Percentiles rank a stretch among this genome's conserved stretches.
Evolutionary conservation across 2,888 invertebrate species (phyloP).

Genomic region (Micropterix aruncella): DNA sequence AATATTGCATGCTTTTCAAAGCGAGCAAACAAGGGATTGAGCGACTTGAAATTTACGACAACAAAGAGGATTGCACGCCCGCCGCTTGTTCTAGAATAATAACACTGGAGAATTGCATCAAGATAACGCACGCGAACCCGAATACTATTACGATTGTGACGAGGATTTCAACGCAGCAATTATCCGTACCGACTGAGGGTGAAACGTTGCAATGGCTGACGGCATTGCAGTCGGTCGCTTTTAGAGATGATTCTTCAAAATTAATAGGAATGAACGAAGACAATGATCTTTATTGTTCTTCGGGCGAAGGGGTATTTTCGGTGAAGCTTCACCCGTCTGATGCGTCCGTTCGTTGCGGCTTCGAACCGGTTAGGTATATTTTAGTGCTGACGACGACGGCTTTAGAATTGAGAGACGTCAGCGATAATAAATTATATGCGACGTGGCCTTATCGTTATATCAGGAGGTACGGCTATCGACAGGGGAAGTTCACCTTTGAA

Average conservation of each 20-base stretch:
- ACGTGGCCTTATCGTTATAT: constrained; percentile 80
- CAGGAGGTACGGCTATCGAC: constrained; percentile 71
- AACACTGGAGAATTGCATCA: constrained; percentile 76
- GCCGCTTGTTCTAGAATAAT: constrained; percentile 59
- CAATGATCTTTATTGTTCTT: constrained; percentile 78
- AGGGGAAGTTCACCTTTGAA: constrained; percentile 78
- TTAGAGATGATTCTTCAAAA: constrained; percentile 48
- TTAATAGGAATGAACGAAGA: constrained; percentile 63
- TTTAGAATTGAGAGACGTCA: constrained; percentile 55
- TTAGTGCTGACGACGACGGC: constrained; percentile 61
- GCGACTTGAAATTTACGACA: constrained; percentile 74
- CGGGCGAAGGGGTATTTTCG: constrained; percentile 68
- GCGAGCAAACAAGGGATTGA: constrained; percentile 77
- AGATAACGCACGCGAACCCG: constrained; percentile 56
- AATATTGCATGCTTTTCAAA: constrained; percentile 63
- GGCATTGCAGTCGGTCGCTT: constrained; percentile 69
- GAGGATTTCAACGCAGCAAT: constrained; percentile 53
- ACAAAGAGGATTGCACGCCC: constrained; percentile 52
- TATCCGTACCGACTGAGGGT: constrained; percentile 44
- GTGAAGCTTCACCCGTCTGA: constrained; percentile 67
- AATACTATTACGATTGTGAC: constrained; percentile 58
- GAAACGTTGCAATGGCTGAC: constrained; percentile 66
- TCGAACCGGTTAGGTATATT: constrained; percentile 57
- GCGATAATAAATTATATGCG: constrained; percentile 48
- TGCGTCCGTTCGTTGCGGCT: constrained; percentile 61